Base-by-base conservation (phyloP, 2,888 invertebrate genomes). In the Arrhopalites spinosus region DNA sequence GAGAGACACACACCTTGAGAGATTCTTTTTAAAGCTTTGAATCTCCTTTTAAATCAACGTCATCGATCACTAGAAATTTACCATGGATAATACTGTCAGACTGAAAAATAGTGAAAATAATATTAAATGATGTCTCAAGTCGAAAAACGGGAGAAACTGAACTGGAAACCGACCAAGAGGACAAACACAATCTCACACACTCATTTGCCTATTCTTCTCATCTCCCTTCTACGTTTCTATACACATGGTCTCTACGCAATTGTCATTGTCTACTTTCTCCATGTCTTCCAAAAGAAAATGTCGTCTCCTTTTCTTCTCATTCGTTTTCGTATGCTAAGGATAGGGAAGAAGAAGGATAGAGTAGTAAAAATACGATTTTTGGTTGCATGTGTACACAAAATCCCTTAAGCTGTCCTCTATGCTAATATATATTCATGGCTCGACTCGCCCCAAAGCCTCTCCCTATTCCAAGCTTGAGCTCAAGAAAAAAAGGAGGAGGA, bases 61-160 rank as follows among this genome's bases (percentile, higher is more conserved):
- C 69, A 69, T 74, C 74, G 74, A 74, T 74, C 74, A 74, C 66
- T 74, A 47, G 67, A 74, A 53, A 59, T 74, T 74, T 74, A 53
- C 66, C 73, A 20, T 50, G 66, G 67, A 74, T 74, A 74, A 74
- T 53, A 66, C 74, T 67, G 74, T 74, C 74, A 67, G 67, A 7
- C 67, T 56, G 74, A 74, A 67, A 45, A 53, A 64, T 25, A 45
- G 23, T 29, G 69, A 66, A 66, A 36, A 36, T 36, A 36, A 36
- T 1, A 25, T 27, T 25, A 1, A 27, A 25, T 59, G 59, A 53
- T n/a, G 59, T 23, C 36, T 11, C 36, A 25, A 59, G 59, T 27
- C 23, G 25, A 20, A 27, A 25, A 23, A 50, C 15, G 3, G 25
- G 3, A 3, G 11, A 36, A 36, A 36, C 36, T 3, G 36, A n/a